Conservation (phyloP, 2,113 vertebrate genomes). For the Anhinga rufa region DNA sequence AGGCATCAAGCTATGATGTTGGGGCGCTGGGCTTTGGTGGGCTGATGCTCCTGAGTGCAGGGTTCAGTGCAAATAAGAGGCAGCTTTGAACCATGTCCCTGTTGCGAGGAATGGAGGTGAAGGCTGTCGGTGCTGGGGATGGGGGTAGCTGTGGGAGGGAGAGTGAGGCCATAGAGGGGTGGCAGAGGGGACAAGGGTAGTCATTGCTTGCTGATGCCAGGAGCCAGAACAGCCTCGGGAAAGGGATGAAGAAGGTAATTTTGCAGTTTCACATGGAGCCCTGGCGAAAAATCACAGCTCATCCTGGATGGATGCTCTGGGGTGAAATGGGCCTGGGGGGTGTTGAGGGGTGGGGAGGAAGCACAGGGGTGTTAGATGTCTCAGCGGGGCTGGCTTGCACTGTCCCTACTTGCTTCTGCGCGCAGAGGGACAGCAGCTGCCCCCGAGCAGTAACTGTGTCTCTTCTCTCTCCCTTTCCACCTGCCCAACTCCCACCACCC, state of each 20-base stretch:
- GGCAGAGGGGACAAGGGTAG: background rate
- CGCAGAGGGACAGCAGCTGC: background rate
- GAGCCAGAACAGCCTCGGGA: background rate
- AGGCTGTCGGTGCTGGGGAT: accelerated
- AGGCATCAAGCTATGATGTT: accelerated
- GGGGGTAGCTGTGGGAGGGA: background rate
- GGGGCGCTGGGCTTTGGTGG: background rate
- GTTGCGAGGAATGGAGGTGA: accelerated
- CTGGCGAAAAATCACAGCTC: background rate
- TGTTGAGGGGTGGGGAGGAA: background rate
- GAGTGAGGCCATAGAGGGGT: background rate
- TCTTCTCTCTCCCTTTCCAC: conserved; percentile 10
- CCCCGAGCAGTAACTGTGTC: background rate
- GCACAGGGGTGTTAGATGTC: background rate
- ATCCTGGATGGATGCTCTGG: background rate
- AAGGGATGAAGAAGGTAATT: background rate
- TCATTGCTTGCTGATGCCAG: background rate
- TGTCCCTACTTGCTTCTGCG: background rate
- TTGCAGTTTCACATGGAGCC: background rate
- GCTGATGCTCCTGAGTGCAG: background rate
- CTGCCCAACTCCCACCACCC: background rate
- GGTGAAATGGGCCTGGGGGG: accelerated
- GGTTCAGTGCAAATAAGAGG: background rate
- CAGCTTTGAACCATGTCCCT: background rate
- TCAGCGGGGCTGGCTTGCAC: background rate